Percentiles rank a stretch among this genome's conserved stretches.
Conservation (phyloP, 2,888 invertebrate species). For the Sussaba pulchella region DNA sequence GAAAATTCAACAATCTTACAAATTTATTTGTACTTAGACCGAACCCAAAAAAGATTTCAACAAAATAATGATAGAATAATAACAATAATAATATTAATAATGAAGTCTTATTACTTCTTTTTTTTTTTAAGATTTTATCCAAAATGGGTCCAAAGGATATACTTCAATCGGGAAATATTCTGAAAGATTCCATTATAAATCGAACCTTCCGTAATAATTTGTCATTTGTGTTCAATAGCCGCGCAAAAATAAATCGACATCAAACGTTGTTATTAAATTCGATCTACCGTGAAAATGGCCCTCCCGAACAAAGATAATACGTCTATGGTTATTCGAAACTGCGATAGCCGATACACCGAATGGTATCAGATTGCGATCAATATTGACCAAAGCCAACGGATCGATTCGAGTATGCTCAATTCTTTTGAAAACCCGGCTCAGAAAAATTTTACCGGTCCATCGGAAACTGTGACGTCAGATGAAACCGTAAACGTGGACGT, state of each 20-base stretch:
- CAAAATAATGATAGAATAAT: too few relatives aligned
- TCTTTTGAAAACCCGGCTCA: too few relatives aligned
- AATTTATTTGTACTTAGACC: too few relatives aligned
- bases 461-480: background rate
- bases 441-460: background rate
- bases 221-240: background rate
- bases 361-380: slow-evolving; percentile 40
- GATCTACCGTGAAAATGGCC: background rate
- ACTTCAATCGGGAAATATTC: background rate
- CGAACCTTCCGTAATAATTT: background rate
- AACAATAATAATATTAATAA: too few relatives aligned
- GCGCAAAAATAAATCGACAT: slow-evolving; percentile 12
- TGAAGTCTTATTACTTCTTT: too few relatives aligned
- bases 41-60: too few relatives aligned
- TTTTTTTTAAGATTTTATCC: too few relatives aligned
- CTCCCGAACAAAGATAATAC: slow-evolving; percentile 24
- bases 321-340: slow-evolving; percentile 20
- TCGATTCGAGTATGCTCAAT: background rate
- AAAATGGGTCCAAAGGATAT: too few relatives aligned
- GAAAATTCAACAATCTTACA: too few relatives aligned
- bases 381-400: slow-evolving; percentile 12
- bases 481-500: background rate
- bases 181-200: background rate
- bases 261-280: background rate
- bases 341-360: slow-evolving; percentile 13